A percentile compares a stretch with the other conserved stretches of the same genome.
Evolutionary conservation across 2,888 invertebrate species (phyloP).

Genomic region (Lydus trimaculatus): DNA sequence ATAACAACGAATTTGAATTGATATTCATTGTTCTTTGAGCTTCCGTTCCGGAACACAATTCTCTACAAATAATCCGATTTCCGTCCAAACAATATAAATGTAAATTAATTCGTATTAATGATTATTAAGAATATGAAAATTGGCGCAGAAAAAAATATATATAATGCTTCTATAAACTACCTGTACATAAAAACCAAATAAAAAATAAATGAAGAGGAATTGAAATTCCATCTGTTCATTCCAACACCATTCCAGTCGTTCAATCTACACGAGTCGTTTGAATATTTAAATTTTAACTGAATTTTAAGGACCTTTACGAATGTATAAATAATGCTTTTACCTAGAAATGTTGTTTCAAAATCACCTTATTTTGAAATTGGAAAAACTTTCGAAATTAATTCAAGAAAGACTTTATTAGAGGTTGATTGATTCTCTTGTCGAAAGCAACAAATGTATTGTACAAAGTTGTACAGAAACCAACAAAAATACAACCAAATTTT

Average conservation of each 20-base stretch:
- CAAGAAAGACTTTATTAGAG: neutral
- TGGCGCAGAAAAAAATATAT: neutral
- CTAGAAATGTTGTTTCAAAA: neutral
- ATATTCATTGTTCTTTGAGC: neutral
- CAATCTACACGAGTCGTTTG: constrained; percentile 9
- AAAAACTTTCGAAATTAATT: neutral
- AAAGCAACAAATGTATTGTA: no score
- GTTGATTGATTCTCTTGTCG: neutral
- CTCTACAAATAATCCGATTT: constrained; percentile 4
- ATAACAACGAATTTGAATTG: neutral
- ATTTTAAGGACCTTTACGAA: constrained; percentile 21
- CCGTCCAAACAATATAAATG: constrained; percentile 11
- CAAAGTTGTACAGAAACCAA: no score
- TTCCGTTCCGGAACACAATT: neutral
- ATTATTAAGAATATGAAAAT: neutral
- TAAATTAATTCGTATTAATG: neutral
- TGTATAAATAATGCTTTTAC: constrained; percentile 35
- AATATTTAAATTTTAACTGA: constrained; percentile 32
- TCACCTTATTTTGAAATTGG: neutral
- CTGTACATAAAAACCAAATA: constrained; percentile 7
- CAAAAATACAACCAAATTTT: no score
- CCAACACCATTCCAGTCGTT: neutral
- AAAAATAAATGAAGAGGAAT: neutral
- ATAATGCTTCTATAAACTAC: neutral
- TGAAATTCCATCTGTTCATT: constrained; percentile 18